Base-by-base conservation (phyloP, 2,888 invertebrate species). In the Dexiosoma caninum region DNA sequence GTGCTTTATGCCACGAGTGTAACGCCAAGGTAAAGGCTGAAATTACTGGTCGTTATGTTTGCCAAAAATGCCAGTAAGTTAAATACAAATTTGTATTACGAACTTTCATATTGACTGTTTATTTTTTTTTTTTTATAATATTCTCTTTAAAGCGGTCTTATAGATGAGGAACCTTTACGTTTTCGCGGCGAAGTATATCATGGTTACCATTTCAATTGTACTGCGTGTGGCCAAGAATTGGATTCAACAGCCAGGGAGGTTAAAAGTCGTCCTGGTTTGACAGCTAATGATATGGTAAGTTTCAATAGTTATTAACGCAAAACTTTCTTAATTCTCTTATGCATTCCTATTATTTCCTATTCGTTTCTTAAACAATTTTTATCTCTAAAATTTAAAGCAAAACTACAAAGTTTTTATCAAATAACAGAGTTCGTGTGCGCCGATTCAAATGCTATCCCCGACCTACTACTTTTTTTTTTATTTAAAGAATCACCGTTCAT, bases 171-270 rank as follows among this genome's bases (percentile, higher is more conserved):
- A 87, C 97, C 97, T 1, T 91, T 97, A 85, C 94, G 96, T 82
- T 98, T 96, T 91, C 94, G 97, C 51, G 98, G 98, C 53, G 99
- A 99, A 91, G 96, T 98, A 44, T 99, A 97, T 92, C 99, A 99
- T 91, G 97, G 99, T 0, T 99, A 99, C 91, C 99, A 99, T 91
- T 99, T 99, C 92, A 98, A 97, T 89, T 99, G 99, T 90, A 96
- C 97, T 46, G 93, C 96, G 0, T 97, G 97, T 90, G 96, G 96
- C 49, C 92, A 95, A 10, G 99, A 99, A 91, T 92, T 99, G 83
- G 98, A 97, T 90, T 95, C 96, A 72, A 98, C 98, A 86, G 99
- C 99, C 2, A 92, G 99, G 76, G 99, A 99, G 92, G 98, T 99
- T 71, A 95, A 96, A 88, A 95, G 96, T 86, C 93, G 97, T 67